Conservation (phyloP, 2,113 vertebrate species). For the Centropus bengalensis region DNA sequence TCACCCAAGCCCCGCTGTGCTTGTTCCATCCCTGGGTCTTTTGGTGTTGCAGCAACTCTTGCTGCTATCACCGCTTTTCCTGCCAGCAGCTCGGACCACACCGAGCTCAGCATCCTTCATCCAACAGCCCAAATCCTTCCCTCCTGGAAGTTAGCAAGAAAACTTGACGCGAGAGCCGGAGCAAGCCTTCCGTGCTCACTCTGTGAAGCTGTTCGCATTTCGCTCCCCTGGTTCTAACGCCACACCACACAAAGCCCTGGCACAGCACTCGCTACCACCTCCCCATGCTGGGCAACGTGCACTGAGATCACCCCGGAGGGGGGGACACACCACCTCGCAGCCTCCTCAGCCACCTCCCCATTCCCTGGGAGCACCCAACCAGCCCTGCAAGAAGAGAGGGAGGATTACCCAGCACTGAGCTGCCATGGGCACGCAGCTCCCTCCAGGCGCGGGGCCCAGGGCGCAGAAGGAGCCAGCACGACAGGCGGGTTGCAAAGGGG, state of each 20-base stretch:
- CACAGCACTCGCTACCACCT: background rate
- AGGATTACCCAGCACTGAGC: background rate
- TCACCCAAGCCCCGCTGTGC: background rate
- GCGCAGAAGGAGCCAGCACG: background rate
- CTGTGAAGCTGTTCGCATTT: background rate
- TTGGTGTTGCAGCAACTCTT: fast-evolving
- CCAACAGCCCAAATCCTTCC: background rate
- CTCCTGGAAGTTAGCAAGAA: background rate
- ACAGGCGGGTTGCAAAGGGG: background rate
- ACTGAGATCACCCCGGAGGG: background rate
- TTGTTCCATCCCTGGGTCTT: fast-evolving
- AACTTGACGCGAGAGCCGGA: background rate
- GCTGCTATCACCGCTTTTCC: background rate
- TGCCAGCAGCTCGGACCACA: background rate
- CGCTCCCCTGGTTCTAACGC: background rate
- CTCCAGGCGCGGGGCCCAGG: background rate
- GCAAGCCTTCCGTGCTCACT: fast-evolving
- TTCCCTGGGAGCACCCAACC: background rate
- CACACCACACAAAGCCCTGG: background rate
- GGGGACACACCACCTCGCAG: fast-evolving
- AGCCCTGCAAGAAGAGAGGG: background rate
- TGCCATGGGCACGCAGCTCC: background rate
- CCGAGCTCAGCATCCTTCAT: background rate
- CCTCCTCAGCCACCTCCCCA: background rate
- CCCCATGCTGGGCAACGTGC: background rate